A percentile compares a stretch with the other conserved stretches of the same genome.
phyloP scores from a whole-genome alignment of 2,888 invertebrate genomes.

The Sisyra nigra region DNA sequence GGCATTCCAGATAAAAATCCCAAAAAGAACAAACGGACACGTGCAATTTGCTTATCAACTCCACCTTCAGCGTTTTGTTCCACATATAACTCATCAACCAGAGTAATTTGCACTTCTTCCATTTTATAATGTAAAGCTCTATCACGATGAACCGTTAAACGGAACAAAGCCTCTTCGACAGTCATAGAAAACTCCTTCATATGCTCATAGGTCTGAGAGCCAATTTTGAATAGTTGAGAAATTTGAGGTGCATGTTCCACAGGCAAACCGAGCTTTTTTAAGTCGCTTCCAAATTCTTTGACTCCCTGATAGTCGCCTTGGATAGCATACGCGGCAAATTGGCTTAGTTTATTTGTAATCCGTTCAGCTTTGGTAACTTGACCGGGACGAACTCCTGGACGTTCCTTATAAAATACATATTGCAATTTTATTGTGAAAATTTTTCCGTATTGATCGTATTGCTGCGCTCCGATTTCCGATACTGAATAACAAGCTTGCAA shows the following conservation, averaged over 20 bases:
- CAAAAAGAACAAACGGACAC: constrained; percentile 89
- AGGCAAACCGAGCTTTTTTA: constrained; percentile 84
- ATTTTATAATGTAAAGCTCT: constrained; percentile 84
- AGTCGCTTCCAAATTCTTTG: constrained; percentile 83
- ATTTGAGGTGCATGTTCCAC: constrained; percentile 96
- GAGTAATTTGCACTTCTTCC: constrained; percentile 89
- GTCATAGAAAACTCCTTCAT: constrained; percentile 81
- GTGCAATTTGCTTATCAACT: constrained; percentile 78
- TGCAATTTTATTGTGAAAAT: constrained; percentile 95
- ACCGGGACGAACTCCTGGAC: constrained; percentile 89
- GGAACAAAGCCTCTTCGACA: constrained; percentile 87
- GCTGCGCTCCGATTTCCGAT: constrained; percentile 89
- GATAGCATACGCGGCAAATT: constrained; percentile 87
- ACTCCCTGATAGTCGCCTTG: constrained; percentile 88
- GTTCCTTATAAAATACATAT: constrained; percentile 95
- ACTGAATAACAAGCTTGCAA: constrained; percentile 90
- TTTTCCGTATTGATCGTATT: constrained; percentile 97
- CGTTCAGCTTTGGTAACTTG: constrained; percentile 88
- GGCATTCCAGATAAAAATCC: constrained; percentile 96
- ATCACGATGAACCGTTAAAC: constrained; percentile 69
- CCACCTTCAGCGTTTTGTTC: constrained; percentile 76
- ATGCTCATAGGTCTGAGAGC: constrained; percentile 75
- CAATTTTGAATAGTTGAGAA: constrained; percentile 91
- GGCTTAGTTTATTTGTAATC: constrained; percentile 77
- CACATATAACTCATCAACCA: constrained; percentile 83